Evolutionary conservation across 1,140 invertebrate genomes (phyloP).

Genomic region (Rhyzopertha dominica): DNA sequence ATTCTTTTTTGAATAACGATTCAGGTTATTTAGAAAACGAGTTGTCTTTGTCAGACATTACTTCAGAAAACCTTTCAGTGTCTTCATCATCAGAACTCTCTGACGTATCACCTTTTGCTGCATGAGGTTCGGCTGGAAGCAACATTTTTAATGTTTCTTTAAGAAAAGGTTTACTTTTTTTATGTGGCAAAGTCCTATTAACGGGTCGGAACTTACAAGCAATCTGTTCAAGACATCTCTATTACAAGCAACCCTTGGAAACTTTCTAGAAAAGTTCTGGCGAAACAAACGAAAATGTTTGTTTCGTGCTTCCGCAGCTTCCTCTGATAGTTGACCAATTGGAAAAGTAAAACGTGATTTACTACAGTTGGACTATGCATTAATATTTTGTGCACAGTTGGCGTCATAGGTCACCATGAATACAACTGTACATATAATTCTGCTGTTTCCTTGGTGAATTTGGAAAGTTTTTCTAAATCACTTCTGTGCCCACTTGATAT

Average conservation of each 20-base stretch:
- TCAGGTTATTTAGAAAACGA: too few relatives aligned
- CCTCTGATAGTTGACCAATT: slow-evolving; percentile 32
- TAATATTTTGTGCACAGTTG: slow-evolving; percentile 42
- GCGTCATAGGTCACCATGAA: slow-evolving; percentile 40
- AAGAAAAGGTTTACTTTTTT: slow-evolving; percentile 10
- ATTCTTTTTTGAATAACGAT: too few relatives aligned
- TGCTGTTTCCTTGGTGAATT: slow-evolving; percentile 24
- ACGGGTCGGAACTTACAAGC: slow-evolving; percentile 33
- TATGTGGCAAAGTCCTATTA: slow-evolving; percentile 18
- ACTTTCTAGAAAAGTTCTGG: slow-evolving; percentile 31
- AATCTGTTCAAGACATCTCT: slow-evolving; percentile 33
- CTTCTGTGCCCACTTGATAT: slow-evolving; percentile 33
- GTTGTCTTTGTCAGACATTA: too few relatives aligned
- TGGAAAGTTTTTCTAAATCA: slow-evolving; percentile 27
- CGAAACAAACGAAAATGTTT: slow-evolving; percentile 33
- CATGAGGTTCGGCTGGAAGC: too few relatives aligned
- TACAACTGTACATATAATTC: slow-evolving; percentile 34
- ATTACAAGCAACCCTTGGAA: slow-evolving; percentile 29
- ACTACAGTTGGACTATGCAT: slow-evolving; percentile 30
- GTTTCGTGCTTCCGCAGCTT: slow-evolving; percentile 28
- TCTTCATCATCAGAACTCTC: too few relatives aligned
- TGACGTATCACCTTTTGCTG: too few relatives aligned
- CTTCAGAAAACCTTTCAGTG: too few relatives aligned
- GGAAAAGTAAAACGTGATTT: slow-evolving; percentile 29
- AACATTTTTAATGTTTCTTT: slow-evolving; percentile 16